Base-by-base conservation (phyloP, 2,797 vertebrate species). In the Cyprinella venusta region DNA sequence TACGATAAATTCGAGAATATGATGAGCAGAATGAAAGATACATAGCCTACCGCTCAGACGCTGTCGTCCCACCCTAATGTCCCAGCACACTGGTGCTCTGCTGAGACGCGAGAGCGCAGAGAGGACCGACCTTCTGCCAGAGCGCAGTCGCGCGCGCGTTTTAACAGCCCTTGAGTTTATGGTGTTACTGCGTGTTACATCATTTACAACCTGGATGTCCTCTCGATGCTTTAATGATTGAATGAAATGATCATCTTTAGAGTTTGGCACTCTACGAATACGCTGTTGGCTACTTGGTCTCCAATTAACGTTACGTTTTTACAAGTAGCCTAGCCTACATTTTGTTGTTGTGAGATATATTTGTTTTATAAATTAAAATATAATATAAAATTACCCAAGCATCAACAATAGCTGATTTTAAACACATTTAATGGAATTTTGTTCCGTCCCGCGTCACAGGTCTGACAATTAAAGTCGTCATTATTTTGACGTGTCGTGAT, bases 1-100 rank as follows among this genome's bases (percentile, higher is more conserved):
- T 15, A 24, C 18, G 18, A 5, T 30, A n/a, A 16, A 70, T 48
- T n/a, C 33, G n/a, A 19, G 30, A 0, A 45, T 13, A 30, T 72
- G 2, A 52, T 16, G 30, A 56, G 71, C 16, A 0, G 24, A 33
- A 33, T 56, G 2, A n/a, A 82, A n/a, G 36, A 67, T 42, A n/a
- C 63, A 13, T 82, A n/a, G n/a, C n/a, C n/a, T n/a, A 82, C 80
- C 64, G 48, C 36, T 68, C n/a, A 16, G 18, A 36, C 15, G 26
- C 40, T 67, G 45, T 19, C 6, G 48, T 67, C 56, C 80, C 80
- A 12, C 30, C 30, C 71, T 65, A 8, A 7, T n/a, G 19, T 59
- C 26, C 42, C 16, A 19, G 15, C 38, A 40, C 45, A 69, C 68
- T 48, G 67, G 26, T 19, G 79, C 76, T 54, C 48, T 4, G 30